Conservation (phyloP, 2,888 invertebrate genomes). For the Spilarctia lutea region DNA sequence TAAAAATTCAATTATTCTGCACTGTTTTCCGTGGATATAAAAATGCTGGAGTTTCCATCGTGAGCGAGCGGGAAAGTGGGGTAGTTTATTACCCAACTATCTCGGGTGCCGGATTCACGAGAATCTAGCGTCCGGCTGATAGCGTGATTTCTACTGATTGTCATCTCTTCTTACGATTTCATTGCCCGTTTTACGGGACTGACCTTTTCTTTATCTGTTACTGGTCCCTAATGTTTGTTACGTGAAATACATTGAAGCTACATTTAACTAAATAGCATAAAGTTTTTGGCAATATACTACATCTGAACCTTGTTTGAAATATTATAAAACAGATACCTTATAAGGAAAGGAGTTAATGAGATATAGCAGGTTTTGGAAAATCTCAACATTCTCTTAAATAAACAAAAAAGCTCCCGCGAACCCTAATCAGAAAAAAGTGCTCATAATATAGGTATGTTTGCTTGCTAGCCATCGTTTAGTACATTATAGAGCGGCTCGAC, state of each 20-base stretch:
- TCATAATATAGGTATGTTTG: too few relatives aligned
- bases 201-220: constrained; percentile 55
- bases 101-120: constrained; percentile 17
- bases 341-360: not conserved
- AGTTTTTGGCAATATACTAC: too few relatives aligned
- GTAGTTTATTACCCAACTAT: constrained; percentile 33
- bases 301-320: not conserved
- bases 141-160: constrained; percentile 55
- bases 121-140: constrained; percentile 40
- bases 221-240: constrained; percentile 42
- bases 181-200: constrained; percentile 48
- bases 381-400: not conserved
- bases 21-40: constrained; percentile 29
- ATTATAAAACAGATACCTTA: not conserved
- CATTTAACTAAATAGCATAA: not conserved
- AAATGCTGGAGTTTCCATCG: constrained; percentile 22
- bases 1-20: constrained; percentile 49
- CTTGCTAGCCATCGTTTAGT: too few relatives aligned
- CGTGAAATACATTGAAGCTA: constrained; percentile 16
- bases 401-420: too few relatives aligned
- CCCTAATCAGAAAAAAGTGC: too few relatives aligned
- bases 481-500: too few relatives aligned
- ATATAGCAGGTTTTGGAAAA: not conserved
- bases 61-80: constrained; percentile 20
- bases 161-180: constrained; percentile 55